phyloP scores from a whole-genome alignment of 2,797 vertebrate species.

The Heteromormyrus szaboi region DNA sequence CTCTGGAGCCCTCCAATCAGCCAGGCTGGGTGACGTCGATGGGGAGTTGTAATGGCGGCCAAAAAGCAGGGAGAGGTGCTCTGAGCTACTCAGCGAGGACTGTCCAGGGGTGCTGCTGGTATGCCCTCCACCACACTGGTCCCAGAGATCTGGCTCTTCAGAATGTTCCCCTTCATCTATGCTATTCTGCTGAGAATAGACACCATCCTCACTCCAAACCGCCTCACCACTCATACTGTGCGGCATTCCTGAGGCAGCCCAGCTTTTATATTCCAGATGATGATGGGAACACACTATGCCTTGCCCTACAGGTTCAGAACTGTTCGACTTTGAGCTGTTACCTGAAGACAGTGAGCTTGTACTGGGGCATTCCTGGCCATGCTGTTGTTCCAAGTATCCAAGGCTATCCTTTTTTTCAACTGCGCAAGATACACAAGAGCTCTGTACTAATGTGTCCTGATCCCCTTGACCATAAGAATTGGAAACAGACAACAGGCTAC shows the following conservation, averaged over 20 bases:
- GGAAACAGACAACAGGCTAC: slow-evolving; percentile 16
- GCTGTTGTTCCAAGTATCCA: slow-evolving; percentile 48
- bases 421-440: slow-evolving; percentile 47
- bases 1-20: slow-evolving; percentile 43
- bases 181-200: slow-evolving; percentile 54
- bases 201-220: slow-evolving; percentile 58
- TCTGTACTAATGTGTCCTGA: slow-evolving; percentile 47
- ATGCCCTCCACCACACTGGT: slow-evolving; percentile 47
- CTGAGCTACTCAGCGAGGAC: slow-evolving; percentile 61
- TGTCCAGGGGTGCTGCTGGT: slow-evolving; percentile 53
- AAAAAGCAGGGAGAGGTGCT: slow-evolving; percentile 64
- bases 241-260: slow-evolving; percentile 43
- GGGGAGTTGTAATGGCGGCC: slow-evolving; percentile 53
- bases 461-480: slow-evolving; percentile 43
- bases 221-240: slow-evolving; percentile 46
- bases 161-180: slow-evolving; percentile 53
- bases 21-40: slow-evolving; percentile 49
- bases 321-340: slow-evolving; percentile 61
- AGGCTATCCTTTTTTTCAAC: slow-evolving; percentile 49
- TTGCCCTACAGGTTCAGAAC: slow-evolving; percentile 48
- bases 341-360: slow-evolving; percentile 65
- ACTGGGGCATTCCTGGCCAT: slow-evolving; percentile 58
- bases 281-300: background rate
- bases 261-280: slow-evolving; percentile 28
- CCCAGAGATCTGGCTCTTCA: slow-evolving; percentile 41